Evolutionary conservation across 2,113 vertebrate genomes (phyloP), one percentile per base, ranked within the genome.

Genomic region (Gymnorhina tibicen): DNA sequence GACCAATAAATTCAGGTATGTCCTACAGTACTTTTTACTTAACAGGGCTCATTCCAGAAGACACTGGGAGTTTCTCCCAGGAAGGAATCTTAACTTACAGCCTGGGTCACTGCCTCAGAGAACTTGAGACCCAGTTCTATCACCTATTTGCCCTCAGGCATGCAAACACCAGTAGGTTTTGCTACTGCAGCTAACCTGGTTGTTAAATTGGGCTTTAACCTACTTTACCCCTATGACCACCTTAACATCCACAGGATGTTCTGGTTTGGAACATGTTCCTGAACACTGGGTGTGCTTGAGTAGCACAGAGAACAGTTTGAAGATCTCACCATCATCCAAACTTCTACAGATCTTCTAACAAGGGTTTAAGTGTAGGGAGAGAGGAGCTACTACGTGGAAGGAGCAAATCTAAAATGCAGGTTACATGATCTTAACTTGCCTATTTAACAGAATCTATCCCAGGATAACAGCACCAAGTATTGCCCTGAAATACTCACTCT

Each of bases 1-100:
- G 98, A 98, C 32, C 96, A 97, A 37, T 98, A 20, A 96, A 17
- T 24, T 14, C 5, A 88, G 96, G 98, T 98, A 92, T 28, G 94
- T 66, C 20, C 41, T 20, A 9, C 10, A 30, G 11, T 37, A 26
- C 5, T 52, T 72, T 35, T 64, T 15, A 37, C 10, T n/a, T 41
- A 80, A 23, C 10, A 7, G 33, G 14, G 30, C 14, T 78, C 16
- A 6, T 28, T 70, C 24, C 19, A 32, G 16, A 82, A 23, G 26
- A 11, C 5, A 28, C 0, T 0, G 1, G 21, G 12, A 8, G 3
- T 30, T 52, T 26, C 33, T 55, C 27, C 52, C 19, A 28, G 11
- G 16, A 35, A 44, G 22, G n/a, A 27, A 35, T 32, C 33, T n/a
- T 47, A 49, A 21, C 13, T 26, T 27, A 10, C 1, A 66, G 58